Evolutionary conservation across 2,888 invertebrate species (phyloP).

Genomic region (Machimus rusticus): DNA sequence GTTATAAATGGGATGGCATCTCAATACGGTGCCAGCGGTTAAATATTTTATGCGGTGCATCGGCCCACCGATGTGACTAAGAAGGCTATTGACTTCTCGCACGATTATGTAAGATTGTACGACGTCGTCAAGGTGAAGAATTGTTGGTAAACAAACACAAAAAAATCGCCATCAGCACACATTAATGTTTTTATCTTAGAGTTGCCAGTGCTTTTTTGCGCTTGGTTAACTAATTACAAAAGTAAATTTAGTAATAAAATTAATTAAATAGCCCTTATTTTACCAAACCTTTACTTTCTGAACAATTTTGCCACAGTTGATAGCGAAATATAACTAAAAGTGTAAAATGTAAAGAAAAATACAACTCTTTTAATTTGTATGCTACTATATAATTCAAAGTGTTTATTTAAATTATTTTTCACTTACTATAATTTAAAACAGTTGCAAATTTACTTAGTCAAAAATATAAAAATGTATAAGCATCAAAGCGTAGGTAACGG

Average conservation of each 20-base stretch:
- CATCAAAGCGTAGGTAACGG: neutral
- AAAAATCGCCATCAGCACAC: neutral
- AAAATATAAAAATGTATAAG: neutral
- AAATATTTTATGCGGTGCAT: neutral
- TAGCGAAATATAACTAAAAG: no score
- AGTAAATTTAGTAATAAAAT: neutral
- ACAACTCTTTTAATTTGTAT: no score
- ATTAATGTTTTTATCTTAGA: neutral
- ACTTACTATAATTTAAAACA: neutral
- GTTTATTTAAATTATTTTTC: neutral
- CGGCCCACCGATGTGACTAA: neutral
- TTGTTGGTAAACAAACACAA: conserved; percentile 6
- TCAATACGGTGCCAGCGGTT: conserved; percentile 23
- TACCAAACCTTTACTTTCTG: no score
- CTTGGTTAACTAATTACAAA: neutral
- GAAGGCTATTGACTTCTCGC: conserved; percentile 2
- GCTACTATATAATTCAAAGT: neutral
- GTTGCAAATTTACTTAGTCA: neutral
- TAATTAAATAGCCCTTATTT: neutral
- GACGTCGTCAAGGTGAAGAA: conserved; percentile 7
- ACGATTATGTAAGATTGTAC: conserved; percentile 2
- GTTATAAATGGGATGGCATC: neutral
- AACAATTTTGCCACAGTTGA: no score
- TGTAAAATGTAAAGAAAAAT: no score
- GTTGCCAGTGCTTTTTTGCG: neutral